These are phyloP conservation scores for Bactericera cockerelli DNA, from an alignment of 1,140 invertebrate genomes.

Conservation along the genomic window DNA sequence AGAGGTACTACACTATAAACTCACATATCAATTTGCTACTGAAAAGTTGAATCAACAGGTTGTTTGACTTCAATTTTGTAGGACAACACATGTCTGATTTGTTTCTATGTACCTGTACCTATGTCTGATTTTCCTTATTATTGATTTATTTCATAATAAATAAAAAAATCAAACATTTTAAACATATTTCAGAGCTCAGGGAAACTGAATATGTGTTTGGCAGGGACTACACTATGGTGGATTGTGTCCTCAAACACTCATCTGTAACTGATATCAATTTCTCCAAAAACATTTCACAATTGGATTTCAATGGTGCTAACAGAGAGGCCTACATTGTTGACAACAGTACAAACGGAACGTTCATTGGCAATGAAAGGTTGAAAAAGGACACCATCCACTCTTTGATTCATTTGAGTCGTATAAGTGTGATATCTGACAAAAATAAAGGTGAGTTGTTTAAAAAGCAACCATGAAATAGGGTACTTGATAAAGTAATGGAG, in stretches of 20 bases:
- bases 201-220: constrained; percentile 16
- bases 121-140: too few species aligned
- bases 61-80: too few species aligned
- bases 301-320: constrained; percentile 11
- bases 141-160: too few species aligned
- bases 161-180: too few species aligned
- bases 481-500: neutral
- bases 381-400: constrained; percentile 24
- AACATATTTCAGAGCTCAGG: constrained; percentile 19
- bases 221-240: constrained; percentile 12
- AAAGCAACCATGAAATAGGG: too few species aligned
- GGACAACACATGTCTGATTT: too few species aligned
- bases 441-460: constrained; percentile 18
- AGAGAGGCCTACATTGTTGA: constrained; percentile 29
- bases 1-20: too few species aligned
- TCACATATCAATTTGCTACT: too few species aligned
- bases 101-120: too few species aligned
- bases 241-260: constrained; percentile 14
- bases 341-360: constrained; percentile 35
- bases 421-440: constrained; percentile 15
- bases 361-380: constrained; percentile 26
- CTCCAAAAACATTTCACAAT: constrained; percentile 20
- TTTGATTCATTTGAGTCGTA: constrained; percentile 10
- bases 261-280: constrained; percentile 13
- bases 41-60: too few species aligned